phyloP scores from a whole-genome alignment of 2,888 invertebrate genomes.

The Pammene fasciana region DNA sequence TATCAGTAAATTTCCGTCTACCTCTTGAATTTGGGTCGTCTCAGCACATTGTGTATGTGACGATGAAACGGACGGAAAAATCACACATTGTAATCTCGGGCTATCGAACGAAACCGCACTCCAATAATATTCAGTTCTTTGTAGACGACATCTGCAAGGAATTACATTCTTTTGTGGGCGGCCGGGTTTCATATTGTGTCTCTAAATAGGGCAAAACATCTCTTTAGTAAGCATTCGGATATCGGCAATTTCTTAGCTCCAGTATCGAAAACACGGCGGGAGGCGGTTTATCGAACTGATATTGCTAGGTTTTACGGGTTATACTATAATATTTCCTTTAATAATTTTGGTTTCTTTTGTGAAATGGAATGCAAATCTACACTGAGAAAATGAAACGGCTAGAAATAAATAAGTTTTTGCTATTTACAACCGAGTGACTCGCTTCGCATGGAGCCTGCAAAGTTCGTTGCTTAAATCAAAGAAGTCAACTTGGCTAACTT shows the following conservation, averaged over 20 bases:
- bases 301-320: not conserved
- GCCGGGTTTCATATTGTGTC: slow-evolving; percentile 56
- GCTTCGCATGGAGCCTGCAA: too few species aligned
- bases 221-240: slow-evolving; percentile 52
- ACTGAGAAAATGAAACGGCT: too few species aligned
- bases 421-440: too few species aligned
- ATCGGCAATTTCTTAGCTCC: slow-evolving; percentile 49
- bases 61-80: slow-evolving; percentile 43
- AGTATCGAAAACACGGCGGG: not conserved
- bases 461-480: too few species aligned
- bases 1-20: not conserved
- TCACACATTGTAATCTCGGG: slow-evolving; percentile 53
- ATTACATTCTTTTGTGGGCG: slow-evolving; percentile 67
- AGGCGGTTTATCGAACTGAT: slow-evolving; percentile 17
- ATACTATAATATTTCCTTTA: too few species aligned
- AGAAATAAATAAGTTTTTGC: too few species aligned
- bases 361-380: too few species aligned
- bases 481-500: too few species aligned
- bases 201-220: slow-evolving; percentile 54
- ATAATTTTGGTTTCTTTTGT: too few species aligned
- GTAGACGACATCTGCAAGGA: slow-evolving; percentile 65
- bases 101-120: slow-evolving; percentile 48
- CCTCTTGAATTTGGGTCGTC: slow-evolving; percentile 31
- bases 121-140: slow-evolving; percentile 64
- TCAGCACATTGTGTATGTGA: not conserved